A percentile compares a stretch with the other conserved stretches of the same genome.
These are phyloP conservation scores for Tinamus major DNA, from an alignment of 2,797 vertebrate species.

Conservation along the genomic window DNA sequence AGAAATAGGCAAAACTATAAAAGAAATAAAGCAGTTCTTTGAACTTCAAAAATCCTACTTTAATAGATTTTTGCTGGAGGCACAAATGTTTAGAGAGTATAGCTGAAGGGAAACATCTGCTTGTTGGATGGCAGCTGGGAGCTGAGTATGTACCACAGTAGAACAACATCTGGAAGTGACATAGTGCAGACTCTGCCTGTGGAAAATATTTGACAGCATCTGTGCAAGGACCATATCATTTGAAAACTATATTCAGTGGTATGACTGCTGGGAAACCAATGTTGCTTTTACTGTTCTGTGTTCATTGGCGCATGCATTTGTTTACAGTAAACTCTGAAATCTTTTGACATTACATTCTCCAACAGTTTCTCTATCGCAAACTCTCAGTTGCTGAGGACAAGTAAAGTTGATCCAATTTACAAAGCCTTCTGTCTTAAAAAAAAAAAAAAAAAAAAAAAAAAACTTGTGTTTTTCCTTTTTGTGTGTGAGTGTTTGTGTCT, in stretches of 20 bases:
- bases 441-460: not conserved
- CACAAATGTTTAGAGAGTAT: not conserved
- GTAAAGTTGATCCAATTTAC: not conserved
- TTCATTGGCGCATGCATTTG: not conserved
- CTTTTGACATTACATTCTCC: not conserved
- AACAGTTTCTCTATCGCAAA: not conserved
- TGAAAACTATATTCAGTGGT: not conserved
- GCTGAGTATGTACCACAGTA: not conserved
- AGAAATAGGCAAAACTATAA: not conserved
- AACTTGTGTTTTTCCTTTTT: too few species aligned
- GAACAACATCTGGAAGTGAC: slow-evolving; percentile 20
- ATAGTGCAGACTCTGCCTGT: not conserved
- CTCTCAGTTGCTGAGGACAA: not conserved
- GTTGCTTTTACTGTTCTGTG: not conserved
- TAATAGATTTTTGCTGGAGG: not conserved
- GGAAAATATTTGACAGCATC: not conserved
- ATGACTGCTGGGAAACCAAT: not conserved
- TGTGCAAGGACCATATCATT: not conserved
- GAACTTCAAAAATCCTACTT: slow-evolving; percentile 25
- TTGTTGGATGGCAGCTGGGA: not conserved
- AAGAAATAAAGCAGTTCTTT: slow-evolving; percentile 18
- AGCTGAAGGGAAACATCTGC: slow-evolving; percentile 41
- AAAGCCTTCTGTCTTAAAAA: not conserved
- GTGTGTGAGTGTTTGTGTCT: not conserved
- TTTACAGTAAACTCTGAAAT: not conserved